Conservation (phyloP, 2,888 invertebrate genomes). For the Caenorhabditis macrosperma region DNA sequence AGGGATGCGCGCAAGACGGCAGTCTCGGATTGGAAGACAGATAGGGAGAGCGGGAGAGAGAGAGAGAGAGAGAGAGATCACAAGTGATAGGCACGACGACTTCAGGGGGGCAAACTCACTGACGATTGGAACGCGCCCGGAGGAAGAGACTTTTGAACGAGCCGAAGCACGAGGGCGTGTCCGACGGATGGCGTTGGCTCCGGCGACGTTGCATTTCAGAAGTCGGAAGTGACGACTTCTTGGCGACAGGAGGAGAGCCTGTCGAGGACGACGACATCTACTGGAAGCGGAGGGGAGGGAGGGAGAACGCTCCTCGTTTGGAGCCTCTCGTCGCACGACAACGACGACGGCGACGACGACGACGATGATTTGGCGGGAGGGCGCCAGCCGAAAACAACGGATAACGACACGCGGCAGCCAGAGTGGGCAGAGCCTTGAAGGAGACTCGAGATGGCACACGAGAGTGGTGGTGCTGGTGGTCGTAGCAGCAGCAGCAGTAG, state of each 20-base stretch:
- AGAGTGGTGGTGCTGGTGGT: no score
- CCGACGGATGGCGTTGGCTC: slow-evolving; percentile 44
- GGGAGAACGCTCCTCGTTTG: slow-evolving; percentile 33
- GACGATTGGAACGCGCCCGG: slow-evolving; percentile 41
- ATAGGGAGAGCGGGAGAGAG: not conserved
- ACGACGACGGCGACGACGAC: slow-evolving; percentile 31
- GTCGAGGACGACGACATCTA: slow-evolving; percentile 27
- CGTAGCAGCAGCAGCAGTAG: no score
- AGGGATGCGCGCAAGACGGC: not conserved
- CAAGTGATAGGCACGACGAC: no score
- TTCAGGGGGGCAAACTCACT: no score
- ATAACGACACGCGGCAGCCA: slow-evolving; percentile 44
- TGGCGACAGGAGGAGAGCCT: slow-evolving; percentile 25
- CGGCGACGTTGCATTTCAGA: slow-evolving; percentile 43
- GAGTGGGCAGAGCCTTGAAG: slow-evolving; percentile 47
- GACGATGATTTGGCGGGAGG: slow-evolving; percentile 47
- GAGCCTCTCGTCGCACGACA: slow-evolving; percentile 28
- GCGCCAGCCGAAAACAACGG: slow-evolving; percentile 52
- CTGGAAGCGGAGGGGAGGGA: not conserved
- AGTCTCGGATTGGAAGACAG: slow-evolving; percentile 9
- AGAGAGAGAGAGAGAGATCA: no score
- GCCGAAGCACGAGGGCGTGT: slow-evolving; percentile 58
- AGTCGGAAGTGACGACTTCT: slow-evolving; percentile 22
- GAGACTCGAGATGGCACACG: slow-evolving; percentile 41
- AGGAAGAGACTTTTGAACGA: slow-evolving; percentile 58